A percentile compares a stretch with the other conserved stretches of the same genome.
Conservation (phyloP, 2,113 vertebrate genomes). For the Eretmochelys imbricata region DNA sequence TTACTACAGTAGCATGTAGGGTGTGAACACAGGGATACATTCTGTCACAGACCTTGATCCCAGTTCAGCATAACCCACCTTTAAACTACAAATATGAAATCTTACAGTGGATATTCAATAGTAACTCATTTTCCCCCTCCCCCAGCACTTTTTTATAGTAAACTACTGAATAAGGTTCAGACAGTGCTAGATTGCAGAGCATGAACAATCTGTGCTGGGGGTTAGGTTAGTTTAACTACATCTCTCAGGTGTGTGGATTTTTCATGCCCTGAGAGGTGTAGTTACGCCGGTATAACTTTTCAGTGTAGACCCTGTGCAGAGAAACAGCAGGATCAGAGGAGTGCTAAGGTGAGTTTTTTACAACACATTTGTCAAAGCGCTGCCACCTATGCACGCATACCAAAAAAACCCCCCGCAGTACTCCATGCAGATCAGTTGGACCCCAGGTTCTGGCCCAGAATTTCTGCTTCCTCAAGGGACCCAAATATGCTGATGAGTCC, state of each 20-base stretch:
- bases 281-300: not conserved
- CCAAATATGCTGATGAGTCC: not conserved
- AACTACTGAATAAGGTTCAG: not conserved
- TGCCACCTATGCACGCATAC: not conserved
- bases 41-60: no score
- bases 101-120: no score
- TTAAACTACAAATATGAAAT: no score
- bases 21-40: no score
- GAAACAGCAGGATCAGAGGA: not conserved
- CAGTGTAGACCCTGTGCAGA: not conserved
- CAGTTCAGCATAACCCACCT: no score
- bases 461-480: not conserved
- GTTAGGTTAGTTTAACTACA: no score
- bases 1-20: no score
- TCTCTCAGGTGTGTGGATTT: no score
- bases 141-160: not conserved
- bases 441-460: not conserved
- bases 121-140: not conserved
- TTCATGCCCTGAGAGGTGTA: no score
- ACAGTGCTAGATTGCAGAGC: no score
- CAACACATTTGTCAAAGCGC: not conserved
- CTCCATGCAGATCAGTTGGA: not conserved
- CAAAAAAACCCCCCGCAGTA: not conserved
- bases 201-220: not conserved
- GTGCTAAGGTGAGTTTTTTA: not conserved